These are phyloP conservation scores for Tiliacea aurago DNA, from an alignment of 2,888 invertebrate species.

Conservation along the genomic window DNA sequence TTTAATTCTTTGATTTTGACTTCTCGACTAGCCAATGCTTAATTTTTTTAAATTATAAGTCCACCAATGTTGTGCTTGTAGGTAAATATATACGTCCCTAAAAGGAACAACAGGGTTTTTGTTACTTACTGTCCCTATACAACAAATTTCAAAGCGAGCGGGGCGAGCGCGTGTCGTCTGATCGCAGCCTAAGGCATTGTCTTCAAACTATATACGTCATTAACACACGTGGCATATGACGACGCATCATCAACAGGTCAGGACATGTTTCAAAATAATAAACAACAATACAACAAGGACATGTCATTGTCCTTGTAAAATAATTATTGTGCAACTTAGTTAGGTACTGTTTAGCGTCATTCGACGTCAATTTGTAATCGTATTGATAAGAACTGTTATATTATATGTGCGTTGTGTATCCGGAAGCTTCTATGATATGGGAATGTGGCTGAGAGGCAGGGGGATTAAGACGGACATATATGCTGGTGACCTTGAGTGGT, in stretches of 20 bases:
- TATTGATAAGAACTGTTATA: neutral
- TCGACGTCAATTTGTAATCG: neutral
- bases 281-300: neutral
- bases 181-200: conserved; percentile 1
- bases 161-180: no score
- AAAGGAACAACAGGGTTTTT: no score
- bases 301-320: neutral
- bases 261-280: conserved; percentile 26
- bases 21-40: no score
- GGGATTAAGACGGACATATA: no score
- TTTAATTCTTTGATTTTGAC: no score
- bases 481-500: no score
- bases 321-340: conserved; percentile 50
- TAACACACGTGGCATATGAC: neutral
- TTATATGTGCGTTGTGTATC: neutral
- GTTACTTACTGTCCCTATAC: no score
- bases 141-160: no score
- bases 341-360: conserved; percentile 11
- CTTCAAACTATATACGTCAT: neutral
- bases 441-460: neutral
- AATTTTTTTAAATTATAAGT: no score
- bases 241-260: conserved; percentile 1
- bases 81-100: no score
- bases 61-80: no score
- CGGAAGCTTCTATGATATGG: conserved; percentile 1